Evolutionary conservation across 2,113 vertebrate species (phyloP).

Genomic region (Murina feae): DNA sequence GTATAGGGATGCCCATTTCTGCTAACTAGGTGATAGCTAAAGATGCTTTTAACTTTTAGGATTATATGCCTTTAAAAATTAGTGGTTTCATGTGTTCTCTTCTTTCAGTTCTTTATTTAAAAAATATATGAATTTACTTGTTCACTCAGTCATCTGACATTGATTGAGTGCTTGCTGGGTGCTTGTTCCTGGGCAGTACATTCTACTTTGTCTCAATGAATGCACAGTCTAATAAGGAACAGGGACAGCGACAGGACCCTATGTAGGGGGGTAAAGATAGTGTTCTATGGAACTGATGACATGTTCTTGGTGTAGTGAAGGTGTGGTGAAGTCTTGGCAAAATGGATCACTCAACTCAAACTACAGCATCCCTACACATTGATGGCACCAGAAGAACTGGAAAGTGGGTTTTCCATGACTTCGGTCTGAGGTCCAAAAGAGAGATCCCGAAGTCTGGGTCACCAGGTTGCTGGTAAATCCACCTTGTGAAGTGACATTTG

Average conservation of each 20-base stretch:
- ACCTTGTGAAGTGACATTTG: neutral
- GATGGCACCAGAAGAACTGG: neutral
- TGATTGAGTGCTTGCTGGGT: neutral
- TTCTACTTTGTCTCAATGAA: neutral
- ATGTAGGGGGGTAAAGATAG: too few species aligned
- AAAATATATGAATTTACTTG: neutral
- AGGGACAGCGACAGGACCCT: neutral
- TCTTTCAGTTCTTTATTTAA: neutral
- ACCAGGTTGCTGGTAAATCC: neutral
- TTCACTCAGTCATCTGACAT: neutral
- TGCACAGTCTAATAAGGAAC: neutral
- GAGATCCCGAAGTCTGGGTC: neutral
- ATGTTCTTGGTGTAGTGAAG: neutral
- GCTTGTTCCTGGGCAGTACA: neutral
- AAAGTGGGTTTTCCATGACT: neutral
- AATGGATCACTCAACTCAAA: neutral
- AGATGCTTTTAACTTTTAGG: neutral
- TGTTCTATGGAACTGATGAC: neutral
- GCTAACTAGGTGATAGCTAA: neutral
- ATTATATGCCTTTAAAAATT: neutral
- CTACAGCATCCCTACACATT: neutral
- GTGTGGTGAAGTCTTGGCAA: neutral
- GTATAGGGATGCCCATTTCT: neutral
- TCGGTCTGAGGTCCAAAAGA: neutral
- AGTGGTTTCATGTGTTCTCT: neutral